A percentile compares a stretch with the other conserved stretches of the same genome.
Evolutionary conservation across 1,140 invertebrate species (phyloP).

Genomic region (Cherax destructor): DNA sequence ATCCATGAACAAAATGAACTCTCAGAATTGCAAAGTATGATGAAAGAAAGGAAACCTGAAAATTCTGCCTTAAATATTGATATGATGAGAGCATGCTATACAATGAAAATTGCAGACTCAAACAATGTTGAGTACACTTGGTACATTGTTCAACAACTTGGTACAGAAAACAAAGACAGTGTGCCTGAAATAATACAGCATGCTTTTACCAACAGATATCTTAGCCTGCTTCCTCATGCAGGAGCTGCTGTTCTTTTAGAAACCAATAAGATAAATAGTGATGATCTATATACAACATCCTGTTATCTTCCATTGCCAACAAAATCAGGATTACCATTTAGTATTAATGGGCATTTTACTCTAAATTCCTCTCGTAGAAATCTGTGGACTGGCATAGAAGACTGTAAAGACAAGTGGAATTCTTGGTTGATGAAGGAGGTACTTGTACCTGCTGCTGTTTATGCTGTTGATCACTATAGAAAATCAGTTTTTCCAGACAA

Average conservation of each 20-base stretch:
- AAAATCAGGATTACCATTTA: slow-evolving; percentile 36
- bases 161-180: neutral
- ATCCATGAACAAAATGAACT: neutral
- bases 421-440: slow-evolving; percentile 45
- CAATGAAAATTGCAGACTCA: slow-evolving; percentile 15
- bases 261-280: neutral
- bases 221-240: slow-evolving; percentile 40
- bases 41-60: neutral
- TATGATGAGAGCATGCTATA: slow-evolving; percentile 28
- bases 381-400: slow-evolving; percentile 10
- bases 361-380: slow-evolving; percentile 27
- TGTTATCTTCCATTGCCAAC: slow-evolving; percentile 38
- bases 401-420: slow-evolving; percentile 11
- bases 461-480: slow-evolving; percentile 12
- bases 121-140: neutral
- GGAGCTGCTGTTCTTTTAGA: slow-evolving; percentile 28
- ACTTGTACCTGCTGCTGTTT: slow-evolving; percentile 19
- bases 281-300: slow-evolving; percentile 21
- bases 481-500: neutral
- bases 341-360: slow-evolving; percentile 49
- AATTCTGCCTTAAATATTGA: neutral
- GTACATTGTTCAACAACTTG: slow-evolving; percentile 35
- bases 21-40: neutral
- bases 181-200: slow-evolving; percentile 25
- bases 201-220: neutral